A percentile compares a stretch with the other conserved stretches of the same genome.
phyloP scores from a whole-genome alignment of 2,113 vertebrate genomes.

The Anarrhichthys ocellatus region DNA sequence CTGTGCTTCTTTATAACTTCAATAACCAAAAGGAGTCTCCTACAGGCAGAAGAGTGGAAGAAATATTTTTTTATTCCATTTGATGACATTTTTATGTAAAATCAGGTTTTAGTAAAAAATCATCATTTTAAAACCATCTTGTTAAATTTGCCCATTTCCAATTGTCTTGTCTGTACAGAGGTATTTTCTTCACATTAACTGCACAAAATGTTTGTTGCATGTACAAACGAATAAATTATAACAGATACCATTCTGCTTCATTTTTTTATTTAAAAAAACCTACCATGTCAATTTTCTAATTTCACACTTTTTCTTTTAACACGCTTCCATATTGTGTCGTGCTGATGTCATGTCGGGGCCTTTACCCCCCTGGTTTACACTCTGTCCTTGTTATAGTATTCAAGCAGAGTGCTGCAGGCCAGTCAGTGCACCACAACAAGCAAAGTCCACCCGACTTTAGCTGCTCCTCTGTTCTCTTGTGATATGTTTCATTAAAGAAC shows the following conservation, averaged over 20 bases:
- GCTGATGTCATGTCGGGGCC: too few relatives aligned
- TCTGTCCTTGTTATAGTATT: too few relatives aligned
- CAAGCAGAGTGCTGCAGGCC: too few relatives aligned
- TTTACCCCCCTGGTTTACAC: too few relatives aligned
- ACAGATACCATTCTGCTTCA: neutral
- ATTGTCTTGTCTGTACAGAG: too few relatives aligned
- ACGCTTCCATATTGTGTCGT: neutral
- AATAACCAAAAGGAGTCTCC: neutral
- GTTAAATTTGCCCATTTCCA: too few relatives aligned
- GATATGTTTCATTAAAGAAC: slow-evolving; percentile 48
- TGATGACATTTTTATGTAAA: slow-evolving; percentile 3
- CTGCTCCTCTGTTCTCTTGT: slow-evolving; percentile 14
- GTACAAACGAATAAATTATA: neutral
- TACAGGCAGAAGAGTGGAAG: neutral
- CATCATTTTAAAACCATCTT: too few relatives aligned
- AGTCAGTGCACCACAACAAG: neutral
- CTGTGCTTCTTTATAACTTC: neutral
- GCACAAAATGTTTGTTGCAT: neutral
- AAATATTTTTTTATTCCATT: neutral
- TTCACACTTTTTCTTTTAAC: neutral
- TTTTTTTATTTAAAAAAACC: neutral
- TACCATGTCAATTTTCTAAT: neutral
- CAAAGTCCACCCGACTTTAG: neutral
- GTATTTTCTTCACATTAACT: neutral
- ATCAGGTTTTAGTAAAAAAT: neutral